phyloP scores from a whole-genome alignment of 1,140 invertebrate species.

The Bombus impatiens region DNA sequence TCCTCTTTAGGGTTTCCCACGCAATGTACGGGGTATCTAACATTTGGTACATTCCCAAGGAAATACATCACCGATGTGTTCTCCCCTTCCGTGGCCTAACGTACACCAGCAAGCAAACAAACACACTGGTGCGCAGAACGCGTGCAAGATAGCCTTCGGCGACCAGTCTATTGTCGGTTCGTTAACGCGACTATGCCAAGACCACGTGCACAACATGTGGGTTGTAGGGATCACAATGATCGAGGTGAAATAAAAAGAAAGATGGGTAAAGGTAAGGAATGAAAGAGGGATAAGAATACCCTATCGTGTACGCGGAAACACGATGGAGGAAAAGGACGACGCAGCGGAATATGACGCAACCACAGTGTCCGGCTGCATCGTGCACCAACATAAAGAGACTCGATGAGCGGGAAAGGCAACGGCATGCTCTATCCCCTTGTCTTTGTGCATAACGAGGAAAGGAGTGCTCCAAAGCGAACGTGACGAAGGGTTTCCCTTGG shows the following conservation, averaged over 20 bases:
- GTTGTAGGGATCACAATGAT: slow-evolving; percentile 3
- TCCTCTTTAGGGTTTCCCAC: background rate
- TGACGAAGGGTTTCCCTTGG: slow-evolving; percentile 44
- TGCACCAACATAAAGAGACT: slow-evolving; percentile 44
- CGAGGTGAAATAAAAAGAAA: background rate
- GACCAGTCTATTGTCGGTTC: background rate
- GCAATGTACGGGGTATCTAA: background rate
- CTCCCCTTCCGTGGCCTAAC: background rate
- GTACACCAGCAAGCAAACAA: background rate
- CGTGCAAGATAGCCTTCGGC: background rate
- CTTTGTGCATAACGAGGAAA: slow-evolving; percentile 64
- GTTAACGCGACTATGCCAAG: background rate
- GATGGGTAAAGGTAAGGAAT: background rate
- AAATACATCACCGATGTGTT: background rate
- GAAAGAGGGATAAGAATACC: background rate
- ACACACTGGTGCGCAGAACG: background rate
- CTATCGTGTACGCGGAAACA: background rate
- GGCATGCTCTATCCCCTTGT: slow-evolving; percentile 5
- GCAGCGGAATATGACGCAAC: background rate
- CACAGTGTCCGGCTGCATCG: slow-evolving; percentile 25
- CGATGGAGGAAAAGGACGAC: background rate
- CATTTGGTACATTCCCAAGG: background rate
- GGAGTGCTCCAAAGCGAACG: slow-evolving; percentile 49
- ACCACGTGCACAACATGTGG: background rate
- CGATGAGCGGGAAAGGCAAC: background rate